Conservation (phyloP, 2,113 vertebrate genomes). For the Alligator sinensis region DNA sequence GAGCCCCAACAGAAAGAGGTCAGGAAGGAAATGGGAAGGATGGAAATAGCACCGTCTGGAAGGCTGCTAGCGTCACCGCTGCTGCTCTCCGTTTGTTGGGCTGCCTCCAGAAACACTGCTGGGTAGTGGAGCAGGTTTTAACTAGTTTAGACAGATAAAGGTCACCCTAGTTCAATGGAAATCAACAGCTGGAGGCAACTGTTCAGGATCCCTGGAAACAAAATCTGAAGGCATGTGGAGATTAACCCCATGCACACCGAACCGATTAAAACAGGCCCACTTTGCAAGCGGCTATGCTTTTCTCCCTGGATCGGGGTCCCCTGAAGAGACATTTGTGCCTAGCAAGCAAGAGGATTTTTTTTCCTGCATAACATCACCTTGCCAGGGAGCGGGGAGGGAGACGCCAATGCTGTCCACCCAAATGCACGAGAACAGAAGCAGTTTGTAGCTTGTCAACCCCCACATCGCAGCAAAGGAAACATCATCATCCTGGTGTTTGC, state of each 20-base stretch:
- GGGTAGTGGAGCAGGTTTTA: constrained; percentile 71
- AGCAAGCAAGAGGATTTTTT: background rate
- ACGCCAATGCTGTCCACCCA: constrained; percentile 4
- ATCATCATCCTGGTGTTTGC: background rate
- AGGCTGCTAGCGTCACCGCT: constrained; percentile 58
- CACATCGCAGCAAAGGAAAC: background rate
- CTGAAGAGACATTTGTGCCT: background rate
- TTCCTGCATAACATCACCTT: background rate
- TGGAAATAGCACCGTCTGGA: constrained; percentile 68
- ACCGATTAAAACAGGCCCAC: constrained; percentile 17
- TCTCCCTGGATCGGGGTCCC: background rate
- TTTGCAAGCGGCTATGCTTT: background rate
- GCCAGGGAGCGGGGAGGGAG: background rate
- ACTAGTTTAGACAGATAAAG: constrained; percentile 78
- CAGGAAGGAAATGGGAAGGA: constrained; percentile 41
- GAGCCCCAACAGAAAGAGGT: constrained; percentile 13
- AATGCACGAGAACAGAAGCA: background rate
- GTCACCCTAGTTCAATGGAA: constrained; percentile 79
- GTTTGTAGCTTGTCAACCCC: background rate
- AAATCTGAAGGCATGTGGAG: constrained; percentile 62
- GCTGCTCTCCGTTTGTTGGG: constrained; percentile 56
- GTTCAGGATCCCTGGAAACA: constrained; percentile 72
- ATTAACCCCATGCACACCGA: constrained; percentile 71
- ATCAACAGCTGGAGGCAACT: constrained; percentile 77
- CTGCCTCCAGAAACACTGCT: constrained; percentile 55